These are phyloP conservation scores for Saccostrea cuccullata DNA, from an alignment of 1,140 invertebrate species.

Conservation along the genomic window DNA sequence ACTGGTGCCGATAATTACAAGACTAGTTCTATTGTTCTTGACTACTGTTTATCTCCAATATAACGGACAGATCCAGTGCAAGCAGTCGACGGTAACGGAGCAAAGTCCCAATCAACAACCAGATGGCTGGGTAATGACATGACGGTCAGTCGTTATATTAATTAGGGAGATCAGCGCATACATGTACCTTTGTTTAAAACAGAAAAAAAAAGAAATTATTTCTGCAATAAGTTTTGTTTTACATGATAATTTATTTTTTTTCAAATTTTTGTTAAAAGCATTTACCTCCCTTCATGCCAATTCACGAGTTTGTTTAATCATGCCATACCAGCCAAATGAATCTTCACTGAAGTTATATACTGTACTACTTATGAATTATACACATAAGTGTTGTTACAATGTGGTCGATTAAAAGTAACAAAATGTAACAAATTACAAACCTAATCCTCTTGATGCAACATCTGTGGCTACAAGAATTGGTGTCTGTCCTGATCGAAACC, in stretches of 20 bases:
- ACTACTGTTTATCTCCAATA: slow-evolving; percentile 14
- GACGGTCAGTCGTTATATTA: slow-evolving; percentile 1
- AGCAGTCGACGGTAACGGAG: slow-evolving; percentile 15
- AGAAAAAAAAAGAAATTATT: slow-evolving; percentile 9
- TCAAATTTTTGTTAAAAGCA: neutral
- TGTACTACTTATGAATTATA: neutral
- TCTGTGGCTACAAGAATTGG: slow-evolving; percentile 98
- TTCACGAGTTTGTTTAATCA: neutral
- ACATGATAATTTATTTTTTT: neutral
- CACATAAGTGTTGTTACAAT: neutral
- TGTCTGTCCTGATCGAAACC: slow-evolving; percentile 94
- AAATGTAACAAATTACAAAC: slow-evolving; percentile 81
- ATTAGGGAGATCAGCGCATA: slow-evolving; percentile 36
- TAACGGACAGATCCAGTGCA: slow-evolving; percentile 3
- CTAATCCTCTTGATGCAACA: slow-evolving; percentile 97
- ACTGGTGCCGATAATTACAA: slow-evolving; percentile 10
- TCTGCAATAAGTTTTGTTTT: neutral
- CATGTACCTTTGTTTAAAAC: slow-evolving; percentile 22
- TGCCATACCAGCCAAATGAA: slow-evolving; percentile 28
- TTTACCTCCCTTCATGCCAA: neutral
- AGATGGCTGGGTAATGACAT: slow-evolving; percentile 38
- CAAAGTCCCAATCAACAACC: slow-evolving; percentile 31
- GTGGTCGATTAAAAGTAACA: neutral
- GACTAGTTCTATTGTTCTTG: neutral
- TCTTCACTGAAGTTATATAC: neutral